Percentiles rank a stretch among this genome's conserved stretches.
Conservation (phyloP, 2,888 invertebrate species). For the Polymixis lichenea region DNA sequence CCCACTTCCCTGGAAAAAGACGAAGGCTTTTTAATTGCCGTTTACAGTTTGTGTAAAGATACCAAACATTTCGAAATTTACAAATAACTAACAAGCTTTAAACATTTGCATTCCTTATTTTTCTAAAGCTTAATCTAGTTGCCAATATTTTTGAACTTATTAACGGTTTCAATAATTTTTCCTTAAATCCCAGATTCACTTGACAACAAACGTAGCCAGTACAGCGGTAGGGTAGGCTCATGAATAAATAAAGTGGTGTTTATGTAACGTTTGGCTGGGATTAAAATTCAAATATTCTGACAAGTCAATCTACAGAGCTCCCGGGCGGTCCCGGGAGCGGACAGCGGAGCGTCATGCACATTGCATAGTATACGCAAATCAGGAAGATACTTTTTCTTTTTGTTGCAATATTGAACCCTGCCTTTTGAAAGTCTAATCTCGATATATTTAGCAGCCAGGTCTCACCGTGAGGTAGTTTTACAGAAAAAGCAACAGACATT, state of each 20-base stretch:
- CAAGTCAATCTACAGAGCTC: slow-evolving; percentile 89
- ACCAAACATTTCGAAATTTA: neutral
- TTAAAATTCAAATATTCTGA: slow-evolving; percentile 91
- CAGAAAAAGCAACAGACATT: too few species aligned
- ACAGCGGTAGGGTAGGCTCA: slow-evolving; percentile 80
- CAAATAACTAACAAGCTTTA: neutral
- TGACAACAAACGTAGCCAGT: slow-evolving; percentile 65
- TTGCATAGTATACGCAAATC: slow-evolving; percentile 67
- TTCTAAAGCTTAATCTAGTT: too few species aligned
- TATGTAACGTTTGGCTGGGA: slow-evolving; percentile 85
- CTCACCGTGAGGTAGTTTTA: too few species aligned
- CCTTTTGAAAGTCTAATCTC: neutral
- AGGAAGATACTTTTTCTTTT: slow-evolving; percentile 53
- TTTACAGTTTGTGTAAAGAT: neutral
- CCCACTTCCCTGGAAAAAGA: too few species aligned
- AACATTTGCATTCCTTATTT: neutral
- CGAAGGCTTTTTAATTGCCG: too few species aligned
- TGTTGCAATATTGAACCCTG: too few species aligned
- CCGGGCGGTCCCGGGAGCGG: slow-evolving; percentile 81
- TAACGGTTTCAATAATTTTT: slow-evolving; percentile 4
- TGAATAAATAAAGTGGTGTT: slow-evolving; percentile 88
- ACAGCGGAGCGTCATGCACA: slow-evolving; percentile 73
- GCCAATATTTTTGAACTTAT: neutral
- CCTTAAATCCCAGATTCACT: slow-evolving; percentile 63
- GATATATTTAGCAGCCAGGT: neutral